These are phyloP conservation scores for Lophotis ruficrista DNA, from an alignment of 2,113 vertebrate genomes.

Conservation along the genomic window DNA sequence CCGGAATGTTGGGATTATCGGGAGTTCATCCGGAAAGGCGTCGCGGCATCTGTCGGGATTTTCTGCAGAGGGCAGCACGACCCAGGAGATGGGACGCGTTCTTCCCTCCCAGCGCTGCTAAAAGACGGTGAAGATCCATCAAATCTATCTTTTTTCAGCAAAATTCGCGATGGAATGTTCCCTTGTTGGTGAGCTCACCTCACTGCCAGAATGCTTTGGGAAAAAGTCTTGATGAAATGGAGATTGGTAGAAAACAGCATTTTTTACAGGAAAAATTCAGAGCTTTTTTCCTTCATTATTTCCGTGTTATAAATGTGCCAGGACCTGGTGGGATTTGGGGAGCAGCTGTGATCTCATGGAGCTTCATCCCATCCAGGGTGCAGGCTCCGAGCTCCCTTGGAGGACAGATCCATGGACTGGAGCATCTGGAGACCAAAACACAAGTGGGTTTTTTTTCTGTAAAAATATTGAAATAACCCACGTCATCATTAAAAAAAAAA, in stretches of 20 bases:
- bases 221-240: neutral
- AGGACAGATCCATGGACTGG: fast-evolving
- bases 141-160: neutral
- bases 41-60: neutral
- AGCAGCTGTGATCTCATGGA: neutral
- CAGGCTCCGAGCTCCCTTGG: neutral
- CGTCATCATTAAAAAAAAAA: neutral
- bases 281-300: neutral
- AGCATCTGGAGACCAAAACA: neutral
- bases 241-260: neutral
- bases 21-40: fast-evolving
- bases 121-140: neutral
- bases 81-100: neutral
- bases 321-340: neutral
- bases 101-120: neutral
- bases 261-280: neutral
- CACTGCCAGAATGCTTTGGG: neutral
- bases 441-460: neutral
- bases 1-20: fast-evolving
- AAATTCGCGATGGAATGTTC: neutral
- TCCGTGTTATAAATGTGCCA: neutral
- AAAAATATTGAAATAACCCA: neutral
- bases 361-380: neutral
- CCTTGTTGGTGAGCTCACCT: neutral
- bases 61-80: slow-evolving; percentile 48